Base-by-base conservation (phyloP, 1,140 invertebrate genomes). In the Pectinophora gossypiella region DNA sequence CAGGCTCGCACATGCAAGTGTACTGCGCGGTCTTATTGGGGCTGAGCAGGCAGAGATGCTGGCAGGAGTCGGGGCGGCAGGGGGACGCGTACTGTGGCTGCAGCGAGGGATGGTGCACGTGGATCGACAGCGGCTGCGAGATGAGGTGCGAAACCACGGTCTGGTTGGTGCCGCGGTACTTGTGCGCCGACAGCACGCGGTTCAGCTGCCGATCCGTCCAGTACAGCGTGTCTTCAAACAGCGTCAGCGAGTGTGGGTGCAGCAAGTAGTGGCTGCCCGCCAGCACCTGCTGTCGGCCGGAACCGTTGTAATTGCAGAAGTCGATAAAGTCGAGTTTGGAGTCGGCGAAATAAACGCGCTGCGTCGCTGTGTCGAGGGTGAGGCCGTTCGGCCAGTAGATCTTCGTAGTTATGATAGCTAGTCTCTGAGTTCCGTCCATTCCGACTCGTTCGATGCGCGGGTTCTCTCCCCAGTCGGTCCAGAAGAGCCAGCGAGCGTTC, bases 331-430 rank as follows among this genome's bases (percentile, higher is more conserved):
- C 98, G 10, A 99, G 81, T 75, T 99, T 98, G 0, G 96, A 98
- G 85, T 99, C 98, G 5, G 97, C 97, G 82, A 99, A 99, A 76
- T 99, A 99, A 0, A 99, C 92, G 27, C 97, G 87, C 74, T 96
- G 95, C 1, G 94, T 99, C 0, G 98, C 95, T 5, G 97, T 95
- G 74, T 99, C 98, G 12, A 99, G 81, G 0, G 98, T 97, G 0
- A 99, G 82, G 3, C 97, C 98, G 75, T 99, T 99, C 0, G 98
- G 98, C 98, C 98, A 99, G 84, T 97, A 99, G 18, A 99, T 97
- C 74, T 99, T 99, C 0, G 96, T 98, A 13, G 92, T 95, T 18
- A 99, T 96, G 19, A 99, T 97, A 0, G 93, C 92, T 12, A 90
- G 91, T 7, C 98, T 90, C 64, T 95, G 93, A 0, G 92, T 93